These are phyloP conservation scores for Agrotis segetum DNA, from an alignment of 2,888 invertebrate genomes.

Conservation along the genomic window DNA sequence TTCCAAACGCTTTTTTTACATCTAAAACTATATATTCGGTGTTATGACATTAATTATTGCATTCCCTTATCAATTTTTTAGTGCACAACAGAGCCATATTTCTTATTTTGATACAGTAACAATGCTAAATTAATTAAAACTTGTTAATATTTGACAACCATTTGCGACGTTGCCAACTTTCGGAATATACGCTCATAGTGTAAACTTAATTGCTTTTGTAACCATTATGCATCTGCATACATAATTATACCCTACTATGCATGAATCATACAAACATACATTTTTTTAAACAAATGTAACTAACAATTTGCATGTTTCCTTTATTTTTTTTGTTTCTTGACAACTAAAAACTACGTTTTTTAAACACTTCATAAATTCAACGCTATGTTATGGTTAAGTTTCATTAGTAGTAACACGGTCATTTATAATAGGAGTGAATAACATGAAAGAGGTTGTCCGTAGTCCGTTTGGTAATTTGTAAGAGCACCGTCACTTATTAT, in stretches of 20 bases:
- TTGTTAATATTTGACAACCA: no score
- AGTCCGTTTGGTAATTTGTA: slow-evolving; percentile 16
- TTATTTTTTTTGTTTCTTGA: not conserved
- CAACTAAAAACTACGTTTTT: slow-evolving; percentile 1
- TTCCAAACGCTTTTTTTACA: no score
- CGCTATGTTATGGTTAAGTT: not conserved
- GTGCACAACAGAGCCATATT: no score
- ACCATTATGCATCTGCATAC: not conserved
- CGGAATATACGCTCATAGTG: no score
- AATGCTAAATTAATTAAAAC: no score
- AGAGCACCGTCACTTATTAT: not conserved
- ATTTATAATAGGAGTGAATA: slow-evolving; percentile 36
- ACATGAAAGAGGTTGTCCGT: slow-evolving; percentile 44
- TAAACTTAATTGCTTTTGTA: not conserved
- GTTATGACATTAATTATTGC: no score
- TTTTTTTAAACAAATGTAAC: not conserved
- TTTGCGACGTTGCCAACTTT: no score
- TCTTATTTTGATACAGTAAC: no score
- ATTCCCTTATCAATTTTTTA: no score
- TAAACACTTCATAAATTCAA: slow-evolving; percentile 29
- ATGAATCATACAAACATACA: not conserved
- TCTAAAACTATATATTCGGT: no score
- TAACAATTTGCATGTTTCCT: not conserved
- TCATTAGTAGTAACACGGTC: not conserved
- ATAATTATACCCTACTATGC: not conserved